Percentiles rank a stretch among this genome's conserved stretches.
These are phyloP conservation scores for Telmatochromis sp. DNA, from an alignment of 2,113 vertebrate genomes.

Conservation along the genomic window DNA sequence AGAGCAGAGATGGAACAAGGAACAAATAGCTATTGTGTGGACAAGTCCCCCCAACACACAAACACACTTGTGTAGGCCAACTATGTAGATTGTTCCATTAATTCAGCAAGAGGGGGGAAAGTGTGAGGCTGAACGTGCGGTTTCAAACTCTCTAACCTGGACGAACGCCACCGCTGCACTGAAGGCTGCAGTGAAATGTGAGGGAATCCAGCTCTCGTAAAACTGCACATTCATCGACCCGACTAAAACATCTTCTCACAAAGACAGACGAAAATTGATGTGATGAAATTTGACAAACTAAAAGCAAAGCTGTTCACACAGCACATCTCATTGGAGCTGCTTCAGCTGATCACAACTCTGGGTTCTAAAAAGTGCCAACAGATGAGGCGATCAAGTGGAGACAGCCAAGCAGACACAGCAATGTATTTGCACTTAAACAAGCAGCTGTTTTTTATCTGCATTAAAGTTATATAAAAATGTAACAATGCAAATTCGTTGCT, in stretches of 20 bases:
- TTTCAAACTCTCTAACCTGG: constrained; percentile 54
- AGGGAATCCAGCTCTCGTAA: background rate
- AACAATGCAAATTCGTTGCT: fast-evolving
- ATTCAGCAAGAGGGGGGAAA: constrained; percentile 19
- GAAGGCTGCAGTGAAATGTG: background rate
- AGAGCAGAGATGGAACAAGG: background rate
- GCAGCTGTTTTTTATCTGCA: background rate
- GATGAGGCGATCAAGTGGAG: background rate
- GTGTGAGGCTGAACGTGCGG: constrained; percentile 29
- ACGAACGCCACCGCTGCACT: constrained; percentile 1
- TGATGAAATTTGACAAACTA: background rate
- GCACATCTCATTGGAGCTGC: background rate
- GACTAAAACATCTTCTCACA: background rate
- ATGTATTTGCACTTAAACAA: background rate
- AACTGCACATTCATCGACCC: too few relatives aligned
- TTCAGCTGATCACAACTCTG: background rate
- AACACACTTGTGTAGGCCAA: constrained; percentile 20
- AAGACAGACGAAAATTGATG: background rate
- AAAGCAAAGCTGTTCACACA: background rate
- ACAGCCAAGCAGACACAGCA: background rate
- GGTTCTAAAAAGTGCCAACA: background rate
- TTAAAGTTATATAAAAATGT: fast-evolving
- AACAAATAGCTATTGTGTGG: constrained; percentile 46
- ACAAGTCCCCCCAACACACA: background rate
- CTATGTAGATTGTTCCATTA: constrained; percentile 47